Conservation (phyloP, 1,140 invertebrate species). For the Andrena cerasifolii region DNA sequence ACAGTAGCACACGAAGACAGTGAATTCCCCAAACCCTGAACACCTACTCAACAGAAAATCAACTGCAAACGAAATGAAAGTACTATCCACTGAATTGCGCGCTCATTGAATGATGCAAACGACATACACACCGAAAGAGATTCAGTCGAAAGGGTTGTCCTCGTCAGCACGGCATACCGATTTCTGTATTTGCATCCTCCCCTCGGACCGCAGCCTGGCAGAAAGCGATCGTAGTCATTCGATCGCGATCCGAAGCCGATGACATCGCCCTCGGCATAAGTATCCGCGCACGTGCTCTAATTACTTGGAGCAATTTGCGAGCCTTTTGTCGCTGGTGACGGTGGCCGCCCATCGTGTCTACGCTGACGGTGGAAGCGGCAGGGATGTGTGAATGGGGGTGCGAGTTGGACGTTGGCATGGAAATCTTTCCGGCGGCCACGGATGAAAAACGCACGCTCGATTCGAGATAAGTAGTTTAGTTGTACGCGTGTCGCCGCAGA, state of each 20-base stretch:
- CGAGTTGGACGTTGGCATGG: conserved; percentile 39
- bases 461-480: conserved; percentile 72
- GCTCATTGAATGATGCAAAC: too few species aligned
- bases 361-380: background rate
- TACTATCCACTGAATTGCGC: too few species aligned
- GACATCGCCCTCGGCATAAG: conserved; percentile 2
- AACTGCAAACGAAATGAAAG: too few species aligned
- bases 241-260: background rate
- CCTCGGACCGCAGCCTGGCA: too few species aligned
- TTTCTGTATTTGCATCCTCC: background rate
- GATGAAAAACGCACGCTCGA: conserved; percentile 38
- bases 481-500: conserved; percentile 66
- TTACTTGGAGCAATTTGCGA: conserved; percentile 54
- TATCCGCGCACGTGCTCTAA: conserved; percentile 58
- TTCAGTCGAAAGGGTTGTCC: too few species aligned
- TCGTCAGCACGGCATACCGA: too few species aligned
- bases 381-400: background rate
- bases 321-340: conserved; percentile 49
- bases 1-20: too few species aligned
- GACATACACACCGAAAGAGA: too few species aligned
- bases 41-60: too few species aligned
- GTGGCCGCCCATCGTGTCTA: conserved; percentile 20
- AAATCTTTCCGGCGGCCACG: conserved; percentile 56
- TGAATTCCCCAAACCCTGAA: too few species aligned
- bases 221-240: background rate